These are phyloP conservation scores for Amphipyra tragopoginis DNA, from an alignment of 2,888 invertebrate species.

Conservation along the genomic window DNA sequence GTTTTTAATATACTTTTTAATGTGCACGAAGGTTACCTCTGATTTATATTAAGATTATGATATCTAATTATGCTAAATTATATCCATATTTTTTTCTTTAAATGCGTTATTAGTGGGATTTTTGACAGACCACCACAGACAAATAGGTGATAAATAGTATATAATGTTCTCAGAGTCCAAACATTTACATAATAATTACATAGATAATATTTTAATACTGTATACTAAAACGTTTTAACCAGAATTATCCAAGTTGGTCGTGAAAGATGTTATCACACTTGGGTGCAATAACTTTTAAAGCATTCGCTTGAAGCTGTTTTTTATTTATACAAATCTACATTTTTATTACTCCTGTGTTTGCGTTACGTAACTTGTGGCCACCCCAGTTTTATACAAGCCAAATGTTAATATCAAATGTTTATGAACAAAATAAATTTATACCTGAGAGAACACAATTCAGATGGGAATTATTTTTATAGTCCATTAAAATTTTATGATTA, in stretches of 20 bases:
- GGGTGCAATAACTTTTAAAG: conserved; percentile 66
- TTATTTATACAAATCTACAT: conserved; percentile 33
- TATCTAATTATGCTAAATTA: conserved; percentile 40
- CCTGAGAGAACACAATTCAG: conserved; percentile 33
- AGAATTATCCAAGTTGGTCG: conserved; percentile 48
- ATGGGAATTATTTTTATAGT: conserved; percentile 59
- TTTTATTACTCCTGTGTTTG: conserved; percentile 22
- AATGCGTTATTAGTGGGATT: conserved; percentile 29
- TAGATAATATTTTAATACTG: conserved; percentile 52
- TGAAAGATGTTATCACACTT: conserved; percentile 63
- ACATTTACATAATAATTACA: conserved; percentile 60
- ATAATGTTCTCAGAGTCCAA: conserved; percentile 42
- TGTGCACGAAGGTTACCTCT: conserved; percentile 18
- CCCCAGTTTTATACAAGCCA: conserved; percentile 33
- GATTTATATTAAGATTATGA: conserved; percentile 39
- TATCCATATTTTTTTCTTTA: conserved; percentile 35
- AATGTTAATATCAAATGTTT: conserved; percentile 40
- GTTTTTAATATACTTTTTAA: conserved; percentile 20
- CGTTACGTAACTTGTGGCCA: conserved; percentile 36
- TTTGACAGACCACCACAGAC: conserved; percentile 38
- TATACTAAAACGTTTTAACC: conserved; percentile 48
- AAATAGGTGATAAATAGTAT: conserved; percentile 47
- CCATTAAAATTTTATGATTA: conserved; percentile 65
- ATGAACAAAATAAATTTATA: conserved; percentile 44
- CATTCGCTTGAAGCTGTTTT: conserved; percentile 49